A percentile compares a stretch with the other conserved stretches of the same genome.
These are phyloP conservation scores for Ia io DNA, from an alignment of 2,113 vertebrate species.

Conservation along the genomic window DNA sequence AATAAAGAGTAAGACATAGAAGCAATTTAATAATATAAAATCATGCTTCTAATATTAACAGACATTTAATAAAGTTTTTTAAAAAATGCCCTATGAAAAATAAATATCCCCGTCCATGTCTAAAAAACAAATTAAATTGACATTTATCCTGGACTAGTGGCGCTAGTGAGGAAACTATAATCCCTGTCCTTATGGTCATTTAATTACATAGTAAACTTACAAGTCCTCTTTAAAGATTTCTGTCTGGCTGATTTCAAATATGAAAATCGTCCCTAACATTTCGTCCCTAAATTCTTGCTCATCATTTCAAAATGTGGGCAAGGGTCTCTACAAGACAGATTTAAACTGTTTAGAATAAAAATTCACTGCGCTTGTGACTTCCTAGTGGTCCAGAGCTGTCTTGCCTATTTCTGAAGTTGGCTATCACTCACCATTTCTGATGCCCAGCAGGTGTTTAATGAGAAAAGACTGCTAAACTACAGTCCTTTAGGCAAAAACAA, in stretches of 20 bases:
- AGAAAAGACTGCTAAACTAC: not conserved
- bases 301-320: not conserved
- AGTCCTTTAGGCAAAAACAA: not conserved
- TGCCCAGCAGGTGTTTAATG: not conserved
- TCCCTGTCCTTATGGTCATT: not conserved
- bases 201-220: not conserved
- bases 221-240: not conserved
- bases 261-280: not conserved
- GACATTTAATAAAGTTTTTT: not conserved
- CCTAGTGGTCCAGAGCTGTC: not conserved
- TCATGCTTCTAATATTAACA: not conserved
- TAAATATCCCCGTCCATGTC: not conserved
- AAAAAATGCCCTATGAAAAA: not conserved
- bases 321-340: not conserved
- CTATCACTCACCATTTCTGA: not conserved
- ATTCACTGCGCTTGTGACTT: not conserved
- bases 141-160: not conserved
- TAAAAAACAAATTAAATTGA: conserved; percentile 8
- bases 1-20: not conserved
- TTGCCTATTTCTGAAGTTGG: not conserved
- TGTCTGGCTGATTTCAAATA: not conserved
- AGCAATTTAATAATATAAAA: conserved; percentile 1
- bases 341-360: not conserved
- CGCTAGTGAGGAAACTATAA: not conserved
- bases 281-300: not conserved